Percentiles rank a stretch among this genome's conserved stretches.
Evolutionary conservation across 2,888 invertebrate species (phyloP).

Genomic region (Carterocephalus palaemon): DNA sequence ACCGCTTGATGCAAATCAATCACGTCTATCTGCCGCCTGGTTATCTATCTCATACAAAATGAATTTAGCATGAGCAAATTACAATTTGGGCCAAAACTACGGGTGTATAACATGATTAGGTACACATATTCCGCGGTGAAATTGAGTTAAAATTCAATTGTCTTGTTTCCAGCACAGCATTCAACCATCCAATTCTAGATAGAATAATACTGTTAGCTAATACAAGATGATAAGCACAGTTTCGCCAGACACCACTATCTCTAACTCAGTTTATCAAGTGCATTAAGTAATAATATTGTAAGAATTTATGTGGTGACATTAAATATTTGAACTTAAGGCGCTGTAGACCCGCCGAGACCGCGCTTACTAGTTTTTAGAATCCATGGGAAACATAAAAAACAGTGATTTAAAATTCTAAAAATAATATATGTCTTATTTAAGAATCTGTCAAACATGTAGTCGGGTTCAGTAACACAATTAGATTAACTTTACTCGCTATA

Average conservation of each 20-base stretch:
- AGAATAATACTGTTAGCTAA: slow-evolving; percentile 26
- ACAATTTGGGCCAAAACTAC: slow-evolving; percentile 54
- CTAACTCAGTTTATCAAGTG: slow-evolving; percentile 25
- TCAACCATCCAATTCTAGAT: slow-evolving; percentile 17
- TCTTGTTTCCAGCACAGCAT: slow-evolving; percentile 42
- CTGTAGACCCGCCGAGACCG: too few species aligned
- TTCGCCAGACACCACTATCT: slow-evolving; percentile 29
- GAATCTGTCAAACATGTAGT: too few species aligned
- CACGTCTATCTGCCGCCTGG: slow-evolving; percentile 70
- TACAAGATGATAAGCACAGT: slow-evolving; percentile 24
- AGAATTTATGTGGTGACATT: slow-evolving; percentile 7
- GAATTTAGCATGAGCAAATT: slow-evolving; percentile 58
- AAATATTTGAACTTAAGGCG: slow-evolving; percentile 9
- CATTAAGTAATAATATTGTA: slow-evolving; percentile 29
- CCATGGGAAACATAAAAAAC: too few species aligned
- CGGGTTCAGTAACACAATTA: too few species aligned
- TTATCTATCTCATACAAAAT: slow-evolving; percentile 70
- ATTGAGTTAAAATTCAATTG: slow-evolving; percentile 63
- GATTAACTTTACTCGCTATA: too few species aligned
- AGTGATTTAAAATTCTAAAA: too few species aligned
- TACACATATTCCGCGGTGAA: slow-evolving; percentile 42
- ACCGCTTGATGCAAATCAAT: slow-evolving; percentile 73
- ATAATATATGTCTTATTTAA: too few species aligned
- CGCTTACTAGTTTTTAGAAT: too few species aligned
- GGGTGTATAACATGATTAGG: slow-evolving; percentile 65